These are phyloP conservation scores for Rhorus exstirpatorius DNA, from an alignment of 2,888 invertebrate species.

Conservation along the genomic window DNA sequence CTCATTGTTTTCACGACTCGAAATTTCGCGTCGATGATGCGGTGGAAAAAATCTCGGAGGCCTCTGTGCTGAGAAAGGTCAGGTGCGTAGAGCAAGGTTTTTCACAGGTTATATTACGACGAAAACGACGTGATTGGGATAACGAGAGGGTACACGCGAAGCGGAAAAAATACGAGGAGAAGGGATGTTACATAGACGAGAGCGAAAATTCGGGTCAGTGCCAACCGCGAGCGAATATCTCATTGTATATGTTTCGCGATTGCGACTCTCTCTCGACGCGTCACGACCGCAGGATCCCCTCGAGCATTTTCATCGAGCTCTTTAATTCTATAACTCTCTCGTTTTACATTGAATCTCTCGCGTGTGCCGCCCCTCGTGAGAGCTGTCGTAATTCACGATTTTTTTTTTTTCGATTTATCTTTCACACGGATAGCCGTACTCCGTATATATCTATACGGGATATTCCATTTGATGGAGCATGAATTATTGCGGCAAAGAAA, in stretches of 20 bases:
- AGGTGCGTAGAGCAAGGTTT: constrained; percentile 66
- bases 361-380: neutral
- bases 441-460: neutral
- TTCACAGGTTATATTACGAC: constrained; percentile 13
- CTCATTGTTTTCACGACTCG: constrained; percentile 1
- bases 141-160: constrained; percentile 47
- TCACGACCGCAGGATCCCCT: constrained; percentile 12
- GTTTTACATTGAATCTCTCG: constrained; percentile 14
- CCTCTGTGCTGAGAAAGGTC: constrained; percentile 57
- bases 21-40: too few species aligned
- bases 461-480: too few species aligned
- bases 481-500: too few species aligned
- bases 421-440: constrained; percentile 1
- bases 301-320: constrained; percentile 39
- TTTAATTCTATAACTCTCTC: constrained; percentile 29
- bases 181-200: constrained; percentile 23
- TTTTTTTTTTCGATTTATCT: constrained; percentile 31
- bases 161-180: constrained; percentile 1
- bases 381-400: constrained; percentile 40
- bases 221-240: constrained; percentile 74
- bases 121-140: constrained; percentile 50
- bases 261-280: constrained; percentile 66
- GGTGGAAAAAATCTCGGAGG: constrained; percentile 23
- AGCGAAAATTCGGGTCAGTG: constrained; percentile 86
- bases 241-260: constrained; percentile 71